Conservation (phyloP, 2,113 vertebrate species). For the Arothron firmamentum region DNA sequence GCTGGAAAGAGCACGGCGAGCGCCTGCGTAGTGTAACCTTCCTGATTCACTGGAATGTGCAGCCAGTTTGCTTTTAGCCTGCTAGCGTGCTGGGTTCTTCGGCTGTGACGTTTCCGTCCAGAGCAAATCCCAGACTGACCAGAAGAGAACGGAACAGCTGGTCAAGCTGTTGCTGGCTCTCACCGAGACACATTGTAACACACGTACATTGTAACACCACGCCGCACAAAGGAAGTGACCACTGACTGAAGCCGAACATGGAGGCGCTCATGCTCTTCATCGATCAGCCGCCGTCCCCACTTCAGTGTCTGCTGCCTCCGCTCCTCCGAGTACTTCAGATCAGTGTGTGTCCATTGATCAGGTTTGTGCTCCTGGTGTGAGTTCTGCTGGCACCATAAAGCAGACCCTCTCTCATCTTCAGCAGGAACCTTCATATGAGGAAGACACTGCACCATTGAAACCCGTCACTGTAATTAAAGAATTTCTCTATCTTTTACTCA, state of each 20-base stretch:
- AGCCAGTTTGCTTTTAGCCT: too few relatives aligned
- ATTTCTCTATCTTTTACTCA: constrained; percentile 56
- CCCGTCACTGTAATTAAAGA: constrained; percentile 63
- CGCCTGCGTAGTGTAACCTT: too few relatives aligned
- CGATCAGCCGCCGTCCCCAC: constrained; percentile 44
- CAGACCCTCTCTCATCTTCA: constrained; percentile 52
- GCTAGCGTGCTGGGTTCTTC: too few relatives aligned
- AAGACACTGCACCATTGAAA: constrained; percentile 73
- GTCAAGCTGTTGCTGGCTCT: too few relatives aligned
- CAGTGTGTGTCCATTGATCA: constrained; percentile 64
- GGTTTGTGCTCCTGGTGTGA: constrained; percentile 36
- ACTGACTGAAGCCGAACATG: constrained; percentile 23
- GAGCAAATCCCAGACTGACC: background rate
- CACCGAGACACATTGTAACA: too few relatives aligned
- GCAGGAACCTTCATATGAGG: constrained; percentile 57
- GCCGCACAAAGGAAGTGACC: constrained; percentile 13
- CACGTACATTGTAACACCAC: too few relatives aligned
- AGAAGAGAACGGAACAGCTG: background rate
- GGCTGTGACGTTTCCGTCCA: too few relatives aligned
- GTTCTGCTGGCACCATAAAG: constrained; percentile 27
- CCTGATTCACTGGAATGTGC: background rate
- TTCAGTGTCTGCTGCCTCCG: constrained; percentile 29
- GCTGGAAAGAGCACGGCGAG: too few relatives aligned
- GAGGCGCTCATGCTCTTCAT: constrained; percentile 38
- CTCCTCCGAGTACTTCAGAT: constrained; percentile 45